phyloP scores from a whole-genome alignment of 2,888 invertebrate genomes.

The Pristionchus exspectatus region DNA sequence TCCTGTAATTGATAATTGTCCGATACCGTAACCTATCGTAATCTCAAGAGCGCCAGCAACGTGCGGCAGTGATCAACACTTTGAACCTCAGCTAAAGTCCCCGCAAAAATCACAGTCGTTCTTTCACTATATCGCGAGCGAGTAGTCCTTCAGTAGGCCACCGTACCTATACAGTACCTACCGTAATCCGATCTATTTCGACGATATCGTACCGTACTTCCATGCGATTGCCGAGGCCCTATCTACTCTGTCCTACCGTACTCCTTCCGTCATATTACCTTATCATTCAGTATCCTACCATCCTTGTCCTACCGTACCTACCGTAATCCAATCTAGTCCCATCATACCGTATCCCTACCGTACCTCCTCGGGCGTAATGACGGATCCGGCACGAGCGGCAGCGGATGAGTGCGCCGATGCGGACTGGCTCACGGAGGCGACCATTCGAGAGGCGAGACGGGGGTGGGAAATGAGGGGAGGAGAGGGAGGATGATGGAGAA shows the following conservation, averaged over 20 bases:
- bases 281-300: no score
- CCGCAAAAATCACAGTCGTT: no score
- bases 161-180: background rate
- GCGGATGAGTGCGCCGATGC: background rate
- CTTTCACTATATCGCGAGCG: no score
- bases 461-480: background rate
- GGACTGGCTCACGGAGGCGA: slow-evolving; percentile 4
- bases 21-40: background rate
- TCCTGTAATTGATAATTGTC: background rate
- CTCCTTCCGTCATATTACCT: no score
- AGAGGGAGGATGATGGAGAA: background rate
- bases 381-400: background rate
- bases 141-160: no score
- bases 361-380: slow-evolving; percentile 22
- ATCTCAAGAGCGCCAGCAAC: background rate
- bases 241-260: no score
- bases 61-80: no score
- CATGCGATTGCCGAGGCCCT: no score
- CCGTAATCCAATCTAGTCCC: no score
- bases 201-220: background rate
- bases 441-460: background rate
- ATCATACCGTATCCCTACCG: background rate
- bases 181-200: background rate
- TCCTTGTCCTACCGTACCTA: background rate
- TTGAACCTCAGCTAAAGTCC: no score